Evolutionary conservation across 2,113 vertebrate genomes (phyloP).

Genomic region (Chitala chitala): DNA sequence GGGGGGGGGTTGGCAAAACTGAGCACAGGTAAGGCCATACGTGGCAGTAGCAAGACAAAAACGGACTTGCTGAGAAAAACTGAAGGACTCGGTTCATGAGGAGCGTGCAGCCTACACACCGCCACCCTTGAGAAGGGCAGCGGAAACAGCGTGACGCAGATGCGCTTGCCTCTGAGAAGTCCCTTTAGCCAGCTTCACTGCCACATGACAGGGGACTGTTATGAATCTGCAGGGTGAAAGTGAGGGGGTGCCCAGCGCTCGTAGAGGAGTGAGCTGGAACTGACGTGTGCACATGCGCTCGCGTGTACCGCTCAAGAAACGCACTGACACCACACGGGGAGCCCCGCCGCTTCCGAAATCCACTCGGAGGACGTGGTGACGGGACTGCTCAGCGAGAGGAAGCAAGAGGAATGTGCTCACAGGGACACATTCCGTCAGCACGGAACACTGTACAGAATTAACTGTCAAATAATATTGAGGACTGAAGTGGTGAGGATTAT

Average conservation of each 20-base stretch:
- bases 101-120: background rate
- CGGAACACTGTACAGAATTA: conserved; percentile 45
- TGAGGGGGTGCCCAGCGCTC: no score
- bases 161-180: background rate
- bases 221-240: background rate
- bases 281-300: background rate
- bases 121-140: background rate
- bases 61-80: background rate
- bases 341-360: background rate
- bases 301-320: background rate
- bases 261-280: background rate
- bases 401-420: background rate
- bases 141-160: background rate
- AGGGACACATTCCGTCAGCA: background rate
- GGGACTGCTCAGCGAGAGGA: background rate
- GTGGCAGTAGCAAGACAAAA: background rate
- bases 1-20: background rate
- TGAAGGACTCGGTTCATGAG: background rate
- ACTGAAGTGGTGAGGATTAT: conserved; percentile 48
- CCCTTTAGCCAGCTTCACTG: background rate
- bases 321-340: background rate
- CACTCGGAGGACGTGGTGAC: background rate
- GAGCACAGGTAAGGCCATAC: background rate
- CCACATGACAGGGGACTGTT: background rate
- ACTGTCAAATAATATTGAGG: conserved; percentile 35